Base-by-base conservation (phyloP, 2,113 vertebrate species). In the Sinocyclocheilus anophthalmus region DNA sequence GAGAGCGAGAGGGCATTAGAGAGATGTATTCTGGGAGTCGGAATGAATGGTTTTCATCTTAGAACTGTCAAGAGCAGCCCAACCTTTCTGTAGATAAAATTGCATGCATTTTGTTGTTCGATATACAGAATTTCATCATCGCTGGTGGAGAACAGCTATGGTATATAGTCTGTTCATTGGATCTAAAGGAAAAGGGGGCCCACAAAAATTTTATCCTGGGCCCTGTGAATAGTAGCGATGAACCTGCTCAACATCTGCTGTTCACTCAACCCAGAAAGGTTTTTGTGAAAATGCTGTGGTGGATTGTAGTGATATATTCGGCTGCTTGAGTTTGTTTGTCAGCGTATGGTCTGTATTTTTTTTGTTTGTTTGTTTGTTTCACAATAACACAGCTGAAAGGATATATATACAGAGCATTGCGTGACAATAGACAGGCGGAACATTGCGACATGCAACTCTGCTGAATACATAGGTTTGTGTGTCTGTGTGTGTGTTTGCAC, bases 361-460 rank as follows among this genome's bases (percentile, higher is more conserved):
- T 33, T 33, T 33, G 30, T 33, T 33, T 65, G 0, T 20, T 57
- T 10, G 0, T 45, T 45, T 13, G 50, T 80, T 81, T 45, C 59
- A 81, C 37, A 65, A 48, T 81, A 81, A 37, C 57, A 80, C 78
- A 81, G 39, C 59, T 67, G 59, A 81, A 81, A 65, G 59, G 39
- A 81, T 81, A 42, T 67, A 42, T 67, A 81, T 81, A 67, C 79
- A 67, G 59, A 45, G 45, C 22, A 16, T 14, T 48, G 59, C 61
- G 50, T 67, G 59, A 81, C 39, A 67, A 67, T 30, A 81, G 59
- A 81, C 59, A 48, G 67, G 79, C 79, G 67, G 79, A 81, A n/a
- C 79, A 81, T 45, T 45, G 42, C 13, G 2, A 20, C 42, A 65
- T 67, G 24, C 59, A 67, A 7, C 79, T 63, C 12, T 81, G 79